Conservation (phyloP, 2,888 invertebrate species). For the Heliconius ismenius region DNA sequence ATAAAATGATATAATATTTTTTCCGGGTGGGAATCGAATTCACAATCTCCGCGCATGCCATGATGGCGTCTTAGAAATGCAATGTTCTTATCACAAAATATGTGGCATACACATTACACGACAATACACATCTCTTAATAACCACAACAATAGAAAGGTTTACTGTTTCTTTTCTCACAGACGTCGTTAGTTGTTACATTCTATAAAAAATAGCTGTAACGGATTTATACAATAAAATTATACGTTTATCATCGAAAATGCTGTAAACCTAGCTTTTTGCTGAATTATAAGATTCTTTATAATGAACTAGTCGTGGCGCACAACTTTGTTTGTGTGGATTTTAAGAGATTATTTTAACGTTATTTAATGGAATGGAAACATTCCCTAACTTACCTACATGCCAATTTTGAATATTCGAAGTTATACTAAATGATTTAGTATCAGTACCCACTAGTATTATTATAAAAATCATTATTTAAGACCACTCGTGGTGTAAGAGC, state of each 20-base stretch:
- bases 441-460: too few species aligned
- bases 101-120: not conserved
- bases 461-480: too few species aligned
- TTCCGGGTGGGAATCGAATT: not conserved
- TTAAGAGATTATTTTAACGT: too few species aligned
- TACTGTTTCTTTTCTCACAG: conserved; percentile 12
- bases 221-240: conserved; percentile 21
- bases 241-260: conserved; percentile 16
- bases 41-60: not conserved
- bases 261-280: not conserved
- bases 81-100: not conserved
- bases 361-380: too few species aligned
- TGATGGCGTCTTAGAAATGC: not conserved
- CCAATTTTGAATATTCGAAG: too few species aligned
- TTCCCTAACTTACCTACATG: too few species aligned
- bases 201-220: conserved; percentile 4
- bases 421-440: too few species aligned
- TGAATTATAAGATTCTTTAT: not conserved
- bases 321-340: too few species aligned
- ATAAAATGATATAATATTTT: not conserved
- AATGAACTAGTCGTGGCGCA: not conserved
- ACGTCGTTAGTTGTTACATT: conserved; percentile 12
- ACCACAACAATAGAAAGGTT: conserved; percentile 1
- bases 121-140: not conserved
- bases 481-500: too few species aligned